Base-by-base conservation (phyloP, 2,797 vertebrate genomes). In the Sebastes variabilis region DNA sequence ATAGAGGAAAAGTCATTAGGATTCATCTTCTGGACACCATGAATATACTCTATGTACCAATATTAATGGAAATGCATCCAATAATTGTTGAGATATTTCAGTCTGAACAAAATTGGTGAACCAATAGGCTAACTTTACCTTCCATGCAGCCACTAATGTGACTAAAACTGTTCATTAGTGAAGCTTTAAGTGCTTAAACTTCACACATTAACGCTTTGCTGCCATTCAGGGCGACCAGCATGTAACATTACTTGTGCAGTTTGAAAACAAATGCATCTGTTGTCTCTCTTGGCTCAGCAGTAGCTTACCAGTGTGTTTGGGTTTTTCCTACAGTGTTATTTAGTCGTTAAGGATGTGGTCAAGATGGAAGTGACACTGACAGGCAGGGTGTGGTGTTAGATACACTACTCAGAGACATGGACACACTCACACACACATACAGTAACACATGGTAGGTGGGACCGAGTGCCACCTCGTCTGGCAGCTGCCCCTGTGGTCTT, bases 261-360 rank as follows among this genome's bases (percentile, higher is more conserved):
- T 80, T 75, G 22, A 56, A 84, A 77, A 78, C 20, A 29, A 29
- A 76, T 5, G 16, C 72, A 68, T 78, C 62, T 79, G 66, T 59
- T 67, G 56, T 74, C 24, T 85, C 16, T 56, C 83, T 62, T 54
- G 82, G 81, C 66, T 75, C 67, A 22, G 60, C 56, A 58, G 72
- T 36, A 84, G 77, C 60, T 77, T 2, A 60, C 27, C 55, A 55
- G 65, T 20, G 65, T 82, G 82, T 89, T 85, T 79, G 83, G 52
- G 52, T 77, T 86, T 88, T 77, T 38, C 32, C 18, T 3, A n/a
- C 76, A n/a, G 67, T 81, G 59, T 85, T 79, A 66, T 87, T 82
- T 59, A 85, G 88, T 87, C 74, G 82, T 82, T 83, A 76, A 83
- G 90, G 88, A 88, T 88, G 89, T 86, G 88, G 87, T 90, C 54